These are phyloP conservation scores for Hartigia nigra DNA, from an alignment of 2,888 invertebrate species.

Conservation along the genomic window DNA sequence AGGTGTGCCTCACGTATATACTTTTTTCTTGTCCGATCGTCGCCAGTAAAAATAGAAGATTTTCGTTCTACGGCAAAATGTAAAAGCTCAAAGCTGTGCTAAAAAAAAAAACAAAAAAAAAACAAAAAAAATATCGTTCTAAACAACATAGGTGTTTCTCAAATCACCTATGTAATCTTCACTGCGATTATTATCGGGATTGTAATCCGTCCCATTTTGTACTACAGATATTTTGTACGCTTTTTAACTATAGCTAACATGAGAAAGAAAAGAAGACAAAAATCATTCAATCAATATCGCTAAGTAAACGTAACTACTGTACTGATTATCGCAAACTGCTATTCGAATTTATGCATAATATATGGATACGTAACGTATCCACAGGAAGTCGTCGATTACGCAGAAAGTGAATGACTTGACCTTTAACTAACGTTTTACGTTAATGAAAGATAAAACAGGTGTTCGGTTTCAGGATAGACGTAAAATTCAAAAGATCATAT, in stretches of 20 bases:
- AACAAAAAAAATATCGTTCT: background rate
- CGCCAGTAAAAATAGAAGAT: background rate
- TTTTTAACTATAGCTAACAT: conserved; percentile 25
- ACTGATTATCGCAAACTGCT: background rate
- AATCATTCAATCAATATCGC: background rate
- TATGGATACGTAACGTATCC: background rate
- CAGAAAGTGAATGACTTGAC: background rate
- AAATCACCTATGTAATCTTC: conserved; percentile 13
- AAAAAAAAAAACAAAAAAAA: conserved; percentile 1
- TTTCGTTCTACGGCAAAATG: background rate
- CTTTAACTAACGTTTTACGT: background rate
- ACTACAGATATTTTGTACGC: conserved; percentile 42
- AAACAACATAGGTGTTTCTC: background rate
- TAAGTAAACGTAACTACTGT: background rate
- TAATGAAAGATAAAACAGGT: background rate
- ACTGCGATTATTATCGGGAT: conserved; percentile 33
- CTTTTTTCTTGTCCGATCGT: background rate
- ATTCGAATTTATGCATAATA: background rate
- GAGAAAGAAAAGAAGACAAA: background rate
- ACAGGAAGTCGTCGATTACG: background rate
- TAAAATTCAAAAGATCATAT: no score
- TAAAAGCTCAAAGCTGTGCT: background rate
- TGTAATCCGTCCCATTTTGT: conserved; percentile 46
- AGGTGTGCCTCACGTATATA: background rate
- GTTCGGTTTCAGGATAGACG: background rate